These are phyloP conservation scores for Leptothorax acervorum DNA, from an alignment of 2,888 invertebrate genomes.

Conservation along the genomic window DNA sequence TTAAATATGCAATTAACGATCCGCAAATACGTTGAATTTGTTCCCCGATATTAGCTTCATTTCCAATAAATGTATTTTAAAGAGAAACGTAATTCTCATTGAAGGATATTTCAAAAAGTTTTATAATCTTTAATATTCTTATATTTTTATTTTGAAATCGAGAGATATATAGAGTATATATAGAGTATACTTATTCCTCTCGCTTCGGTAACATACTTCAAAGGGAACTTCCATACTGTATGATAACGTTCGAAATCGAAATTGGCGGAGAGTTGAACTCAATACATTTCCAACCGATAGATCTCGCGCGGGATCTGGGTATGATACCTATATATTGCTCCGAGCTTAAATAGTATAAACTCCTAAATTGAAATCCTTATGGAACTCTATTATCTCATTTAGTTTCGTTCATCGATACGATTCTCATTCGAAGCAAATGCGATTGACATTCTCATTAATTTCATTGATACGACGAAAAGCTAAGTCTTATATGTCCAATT, in stretches of 20 bases:
- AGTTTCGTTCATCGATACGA: background rate
- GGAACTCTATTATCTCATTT: slow-evolving; percentile 15
- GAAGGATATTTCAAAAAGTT: slow-evolving; percentile 5
- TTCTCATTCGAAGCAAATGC: slow-evolving; percentile 20
- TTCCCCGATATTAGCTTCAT: background rate
- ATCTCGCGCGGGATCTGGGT: background rate
- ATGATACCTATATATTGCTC: background rate
- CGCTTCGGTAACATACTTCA: background rate
- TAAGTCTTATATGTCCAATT: background rate
- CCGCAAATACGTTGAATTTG: background rate
- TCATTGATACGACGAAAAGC: background rate
- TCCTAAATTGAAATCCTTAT: slow-evolving; percentile 30
- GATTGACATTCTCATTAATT: slow-evolving; percentile 1
- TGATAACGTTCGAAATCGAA: slow-evolving; percentile 32
- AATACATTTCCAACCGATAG: slow-evolving; percentile 23
- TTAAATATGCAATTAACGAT: slow-evolving; percentile 18
- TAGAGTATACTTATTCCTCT: background rate
- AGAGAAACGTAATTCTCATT: background rate
- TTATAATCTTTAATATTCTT: slow-evolving; percentile 15
- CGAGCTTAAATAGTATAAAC: slow-evolving; percentile 29
- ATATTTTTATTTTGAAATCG: slow-evolving; percentile 27
- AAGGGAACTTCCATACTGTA: slow-evolving; percentile 20
- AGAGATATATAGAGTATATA: background rate
- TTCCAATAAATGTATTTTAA: background rate
- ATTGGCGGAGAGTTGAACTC: slow-evolving; percentile 17